These are phyloP conservation scores for Colletes gigas DNA, from an alignment of 1,140 invertebrate genomes.

Conservation along the genomic window DNA sequence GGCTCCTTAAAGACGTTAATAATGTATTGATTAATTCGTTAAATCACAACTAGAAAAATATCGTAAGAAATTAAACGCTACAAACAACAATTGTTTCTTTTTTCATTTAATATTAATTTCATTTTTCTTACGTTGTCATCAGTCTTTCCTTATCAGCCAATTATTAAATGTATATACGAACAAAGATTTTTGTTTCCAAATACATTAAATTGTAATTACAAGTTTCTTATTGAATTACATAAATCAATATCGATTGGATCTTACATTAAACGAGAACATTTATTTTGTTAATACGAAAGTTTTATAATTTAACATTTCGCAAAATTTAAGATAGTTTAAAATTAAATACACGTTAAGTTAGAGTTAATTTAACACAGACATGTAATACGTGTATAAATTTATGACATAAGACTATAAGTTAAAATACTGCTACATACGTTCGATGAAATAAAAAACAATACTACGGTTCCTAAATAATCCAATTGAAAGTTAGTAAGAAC, in stretches of 20 bases:
- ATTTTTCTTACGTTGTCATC: slow-evolving; percentile 16
- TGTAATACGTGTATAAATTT: slow-evolving; percentile 5
- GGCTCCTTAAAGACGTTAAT: slow-evolving; percentile 68
- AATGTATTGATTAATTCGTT: slow-evolving; percentile 55
- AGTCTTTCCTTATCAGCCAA: slow-evolving; percentile 38
- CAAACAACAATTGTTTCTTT: slow-evolving; percentile 31
- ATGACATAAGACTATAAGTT: slow-evolving; percentile 12
- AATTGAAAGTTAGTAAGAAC: not conserved
- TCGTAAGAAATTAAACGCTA: slow-evolving; percentile 69
- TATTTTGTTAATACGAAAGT: not conserved
- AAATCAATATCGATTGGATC: slow-evolving; percentile 23
- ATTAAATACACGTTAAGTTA: slow-evolving; percentile 5
- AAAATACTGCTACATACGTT: slow-evolving; percentile 2
- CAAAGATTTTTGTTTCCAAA: not conserved
- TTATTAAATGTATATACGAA: slow-evolving; percentile 19
- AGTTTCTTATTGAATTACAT: slow-evolving; percentile 23
- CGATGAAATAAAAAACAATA: not conserved
- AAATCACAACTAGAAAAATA: slow-evolving; percentile 57
- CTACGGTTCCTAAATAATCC: not conserved
- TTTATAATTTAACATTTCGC: slow-evolving; percentile 27
- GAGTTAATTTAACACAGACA: no score
- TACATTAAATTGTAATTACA: slow-evolving; percentile 1
- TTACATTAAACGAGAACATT: slow-evolving; percentile 42
- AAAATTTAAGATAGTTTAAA: slow-evolving; percentile 29
- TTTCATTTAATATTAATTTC: slow-evolving; percentile 43